phyloP scores from a whole-genome alignment of 2,888 invertebrate genomes.

The Drosophila setosimentum region DNA sequence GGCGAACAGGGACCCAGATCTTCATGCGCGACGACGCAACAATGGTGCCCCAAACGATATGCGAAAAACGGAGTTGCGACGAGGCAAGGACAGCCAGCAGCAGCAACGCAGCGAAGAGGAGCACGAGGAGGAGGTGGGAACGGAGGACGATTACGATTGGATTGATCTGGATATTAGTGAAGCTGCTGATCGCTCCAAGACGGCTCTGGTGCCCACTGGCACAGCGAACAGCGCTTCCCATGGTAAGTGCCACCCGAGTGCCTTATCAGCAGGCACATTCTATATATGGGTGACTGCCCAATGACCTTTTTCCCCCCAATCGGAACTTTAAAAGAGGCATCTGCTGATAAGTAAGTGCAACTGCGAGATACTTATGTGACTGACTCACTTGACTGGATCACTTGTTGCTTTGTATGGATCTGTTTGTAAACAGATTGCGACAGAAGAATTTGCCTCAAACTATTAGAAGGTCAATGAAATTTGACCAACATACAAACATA shows the following conservation, averaged over 20 bases:
- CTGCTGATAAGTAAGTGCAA: slow-evolving; percentile 51
- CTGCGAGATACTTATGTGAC: slow-evolving; percentile 2
- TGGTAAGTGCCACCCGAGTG: slow-evolving; percentile 49
- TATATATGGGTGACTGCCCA: neutral
- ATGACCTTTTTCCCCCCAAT: slow-evolving; percentile 39
- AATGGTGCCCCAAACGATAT: slow-evolving; percentile 8
- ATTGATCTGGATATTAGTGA: slow-evolving; percentile 60
- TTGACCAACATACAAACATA: neutral
- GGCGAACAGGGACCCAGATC: slow-evolving; percentile 27
- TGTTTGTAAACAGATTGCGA: slow-evolving; percentile 25
- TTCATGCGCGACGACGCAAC: slow-evolving; percentile 18
- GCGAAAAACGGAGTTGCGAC: neutral
- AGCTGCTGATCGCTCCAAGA: slow-evolving; percentile 30
- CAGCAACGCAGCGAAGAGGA: slow-evolving; percentile 43
- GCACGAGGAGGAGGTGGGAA: slow-evolving; percentile 37
- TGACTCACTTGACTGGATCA: slow-evolving; percentile 32
- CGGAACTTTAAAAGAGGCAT: slow-evolving; percentile 36
- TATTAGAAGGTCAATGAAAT: slow-evolving; percentile 13
- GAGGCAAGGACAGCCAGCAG: slow-evolving; percentile 25
- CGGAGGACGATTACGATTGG: slow-evolving; percentile 61
- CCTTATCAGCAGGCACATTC: slow-evolving; percentile 39
- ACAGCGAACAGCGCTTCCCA: slow-evolving; percentile 38
- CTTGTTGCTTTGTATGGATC: slow-evolving; percentile 30
- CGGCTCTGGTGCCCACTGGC: slow-evolving; percentile 20
- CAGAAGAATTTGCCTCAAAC: neutral